These are phyloP conservation scores for Myopa testacea DNA, from an alignment of 2,888 invertebrate genomes.

Conservation along the genomic window DNA sequence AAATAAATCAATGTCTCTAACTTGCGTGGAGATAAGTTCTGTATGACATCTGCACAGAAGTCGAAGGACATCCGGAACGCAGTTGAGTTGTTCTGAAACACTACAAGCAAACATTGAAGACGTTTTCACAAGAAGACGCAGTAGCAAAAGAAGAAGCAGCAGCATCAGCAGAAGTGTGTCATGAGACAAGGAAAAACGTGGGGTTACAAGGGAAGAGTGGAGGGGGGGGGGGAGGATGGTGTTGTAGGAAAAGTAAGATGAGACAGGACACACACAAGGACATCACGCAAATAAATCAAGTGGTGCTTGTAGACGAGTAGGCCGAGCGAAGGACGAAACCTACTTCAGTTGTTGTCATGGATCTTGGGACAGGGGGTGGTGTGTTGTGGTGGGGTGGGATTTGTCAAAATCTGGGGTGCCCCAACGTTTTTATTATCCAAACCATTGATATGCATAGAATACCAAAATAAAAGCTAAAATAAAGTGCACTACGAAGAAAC, in stretches of 20 bases:
- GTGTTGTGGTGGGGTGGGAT: background rate
- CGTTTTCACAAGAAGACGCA: no score
- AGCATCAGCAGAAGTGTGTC: background rate
- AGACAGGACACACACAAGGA: constrained; percentile 26
- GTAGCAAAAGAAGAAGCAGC: no score
- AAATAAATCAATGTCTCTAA: constrained; percentile 67
- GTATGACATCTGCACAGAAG: constrained; percentile 28
- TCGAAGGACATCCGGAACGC: constrained; percentile 12
- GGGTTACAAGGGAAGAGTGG: background rate
- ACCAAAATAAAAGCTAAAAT: constrained; percentile 56
- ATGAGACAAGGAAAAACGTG: background rate
- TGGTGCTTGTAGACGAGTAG: background rate
- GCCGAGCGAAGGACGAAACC: constrained; percentile 37
- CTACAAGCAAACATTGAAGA: no score
- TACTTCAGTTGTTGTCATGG: constrained; percentile 33
- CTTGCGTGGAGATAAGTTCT: constrained; percentile 35
- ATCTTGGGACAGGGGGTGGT: background rate
- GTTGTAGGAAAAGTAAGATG: no score
- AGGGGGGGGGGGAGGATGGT: background rate
- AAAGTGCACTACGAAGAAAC: constrained; percentile 56
- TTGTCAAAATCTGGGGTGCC: background rate
- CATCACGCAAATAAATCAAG: constrained; percentile 50
- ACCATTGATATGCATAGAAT: constrained; percentile 38
- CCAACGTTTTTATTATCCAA: background rate
- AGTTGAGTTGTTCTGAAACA: background rate